Base-by-base conservation (phyloP, 2,888 invertebrate species). In the Arge pagana region DNA sequence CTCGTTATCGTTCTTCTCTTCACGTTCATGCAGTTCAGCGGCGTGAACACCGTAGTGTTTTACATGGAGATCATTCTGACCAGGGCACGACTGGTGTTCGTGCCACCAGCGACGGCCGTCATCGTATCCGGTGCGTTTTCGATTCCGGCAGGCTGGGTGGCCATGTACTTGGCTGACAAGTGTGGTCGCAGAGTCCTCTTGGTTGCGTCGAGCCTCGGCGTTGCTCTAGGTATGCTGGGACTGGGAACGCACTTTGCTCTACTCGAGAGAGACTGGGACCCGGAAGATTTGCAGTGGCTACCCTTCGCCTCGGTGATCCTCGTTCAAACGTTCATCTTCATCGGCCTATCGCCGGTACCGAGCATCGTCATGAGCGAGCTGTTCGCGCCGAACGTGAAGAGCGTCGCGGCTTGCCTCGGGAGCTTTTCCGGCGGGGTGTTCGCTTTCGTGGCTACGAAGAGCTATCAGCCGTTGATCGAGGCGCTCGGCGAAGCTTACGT, bases 361-460 rank as follows among this genome's bases (percentile, higher is more conserved):
- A 66, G 55, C 15, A 63, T 63, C 1, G 43, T 72, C 6, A 61
- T 72, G 41, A 60, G 70, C 36, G 71, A 72, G 53, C 52, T 71
- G 24, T 71, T 70, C 37, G 64, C 72, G 1, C 55, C 64, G 3
- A 58, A 67, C 23, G 26, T 71, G 21, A 73, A 72, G 30, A 66
- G 64, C 55, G 43, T 64, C 4, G 68, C 65, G 2, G 63, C 63
- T 2, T 69, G 64, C 21, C 30, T 65, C 3, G 58, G 56, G 5
- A 68, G 68, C 52, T 26, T 67, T 3, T 52, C 56, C 2, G 61
- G 66, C 1, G 66, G 65, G 0, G 8, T 65, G 0, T 67, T 65
- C 28, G 63, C 71, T 3, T 73, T 72, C 39, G 4, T 64, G 2
- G 35, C 63, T 1, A 68, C 62, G 26, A 65, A 61, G 33, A 64